Conservation (phyloP, 2,113 vertebrate genomes). For the Nothocercus nigrocapillus region DNA sequence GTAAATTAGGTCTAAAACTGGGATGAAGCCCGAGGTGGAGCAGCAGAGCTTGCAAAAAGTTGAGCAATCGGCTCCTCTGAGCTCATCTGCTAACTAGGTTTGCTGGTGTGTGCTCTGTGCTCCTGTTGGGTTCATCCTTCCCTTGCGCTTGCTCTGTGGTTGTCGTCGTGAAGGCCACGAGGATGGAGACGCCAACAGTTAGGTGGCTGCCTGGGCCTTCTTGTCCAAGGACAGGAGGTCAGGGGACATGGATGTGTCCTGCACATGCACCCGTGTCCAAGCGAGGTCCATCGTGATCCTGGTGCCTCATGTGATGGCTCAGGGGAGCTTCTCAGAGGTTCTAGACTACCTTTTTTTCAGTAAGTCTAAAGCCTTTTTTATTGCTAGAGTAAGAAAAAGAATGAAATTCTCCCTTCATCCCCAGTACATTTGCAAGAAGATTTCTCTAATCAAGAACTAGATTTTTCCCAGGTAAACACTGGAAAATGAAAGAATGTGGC, state of each 20-base stretch:
- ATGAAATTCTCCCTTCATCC: background rate
- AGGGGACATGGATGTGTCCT: background rate
- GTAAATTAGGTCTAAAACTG: fast-evolving
- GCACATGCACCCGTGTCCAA: background rate
- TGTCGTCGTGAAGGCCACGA: background rate
- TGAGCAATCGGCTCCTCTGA: fast-evolving
- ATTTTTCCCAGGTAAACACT: background rate
- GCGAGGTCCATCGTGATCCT: background rate
- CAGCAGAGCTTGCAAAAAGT: background rate
- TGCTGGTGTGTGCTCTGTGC: fast-evolving
- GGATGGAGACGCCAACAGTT: background rate
- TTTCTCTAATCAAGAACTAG: background rate
- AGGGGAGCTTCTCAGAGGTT: background rate
- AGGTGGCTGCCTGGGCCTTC: background rate
- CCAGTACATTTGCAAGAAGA: background rate
- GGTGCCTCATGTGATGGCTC: fast-evolving
- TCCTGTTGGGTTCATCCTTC: fast-evolving
- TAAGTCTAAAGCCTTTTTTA: background rate
- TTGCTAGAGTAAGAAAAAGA: background rate
- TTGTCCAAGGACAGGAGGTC: background rate
- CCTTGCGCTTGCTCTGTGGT: background rate
- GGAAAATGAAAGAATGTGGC: background rate
- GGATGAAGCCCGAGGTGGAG: background rate
- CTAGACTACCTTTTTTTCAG: background rate
- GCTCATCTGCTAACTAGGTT: fast-evolving